A percentile compares a stretch with the other conserved stretches of the same genome.
Evolutionary conservation across 2,113 vertebrate genomes (phyloP).

Genomic region (Morone chrysops): DNA sequence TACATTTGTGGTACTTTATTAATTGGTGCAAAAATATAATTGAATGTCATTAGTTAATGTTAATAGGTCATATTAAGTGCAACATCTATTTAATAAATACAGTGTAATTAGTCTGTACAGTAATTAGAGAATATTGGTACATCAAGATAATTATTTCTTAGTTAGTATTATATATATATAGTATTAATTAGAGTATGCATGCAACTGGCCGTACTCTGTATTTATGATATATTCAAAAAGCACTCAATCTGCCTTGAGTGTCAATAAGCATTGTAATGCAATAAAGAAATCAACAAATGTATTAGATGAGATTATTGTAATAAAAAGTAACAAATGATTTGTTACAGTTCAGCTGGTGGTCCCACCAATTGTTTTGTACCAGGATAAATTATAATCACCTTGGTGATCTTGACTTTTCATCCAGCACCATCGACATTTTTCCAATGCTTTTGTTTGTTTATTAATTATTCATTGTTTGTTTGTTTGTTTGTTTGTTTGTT

Average conservation of each 20-base stretch:
- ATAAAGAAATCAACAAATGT: not conserved
- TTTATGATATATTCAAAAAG: not conserved
- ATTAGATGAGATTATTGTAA: no score
- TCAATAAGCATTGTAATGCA: not conserved
- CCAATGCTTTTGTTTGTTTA: no score
- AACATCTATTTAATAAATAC: not conserved
- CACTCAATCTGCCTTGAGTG: slow-evolving; percentile 1
- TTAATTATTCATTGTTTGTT: no score
- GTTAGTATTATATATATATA: no score
- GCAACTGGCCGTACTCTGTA: not conserved
- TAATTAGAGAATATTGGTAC: slow-evolving; percentile 10
- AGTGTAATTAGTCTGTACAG: not conserved
- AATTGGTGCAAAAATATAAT: slow-evolving; percentile 3
- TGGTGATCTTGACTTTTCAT: no score
- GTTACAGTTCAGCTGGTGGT: no score
- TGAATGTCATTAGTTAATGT: slow-evolving; percentile 25
- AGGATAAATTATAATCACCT: no score
- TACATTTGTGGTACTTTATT: not conserved
- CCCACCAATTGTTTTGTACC: no score
- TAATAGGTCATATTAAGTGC: not conserved
- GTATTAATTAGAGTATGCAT: slow-evolving; percentile 10
- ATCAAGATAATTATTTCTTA: slow-evolving; percentile 6
- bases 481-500: no score
- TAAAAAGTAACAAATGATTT: no score
- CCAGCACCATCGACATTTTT: no score